Base-by-base conservation (phyloP, 2,888 invertebrate species). In the Noctua janthe region DNA sequence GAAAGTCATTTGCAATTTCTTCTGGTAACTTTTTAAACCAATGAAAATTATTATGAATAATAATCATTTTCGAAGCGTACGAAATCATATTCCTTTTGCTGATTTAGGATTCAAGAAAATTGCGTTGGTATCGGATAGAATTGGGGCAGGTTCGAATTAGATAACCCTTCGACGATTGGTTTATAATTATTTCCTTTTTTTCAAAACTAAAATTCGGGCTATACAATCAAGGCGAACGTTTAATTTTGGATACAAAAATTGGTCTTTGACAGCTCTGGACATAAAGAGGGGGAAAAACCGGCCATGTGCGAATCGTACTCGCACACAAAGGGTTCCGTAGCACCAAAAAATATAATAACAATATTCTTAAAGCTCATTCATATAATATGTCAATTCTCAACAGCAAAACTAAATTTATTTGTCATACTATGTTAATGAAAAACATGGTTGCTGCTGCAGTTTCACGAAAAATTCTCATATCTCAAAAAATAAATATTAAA, bases 1-100 rank as follows among this genome's bases (percentile, higher is more conserved):
- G 83, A 84, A 86, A 83, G 71, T 83, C 51, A 83, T 86, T 86
- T 83, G 83, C 67, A 83, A 83, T 86, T 64, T 74, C 20, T 72
- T 74, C 49, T 71, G 51, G 51, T 74, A 86, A 84, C 78, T 86
- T 83, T 85, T 83, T 64, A 64, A 83, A 51, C 23, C 69, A 72
- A 83, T 74, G 17, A 83, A 84, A 70, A 66, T 72, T 56, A 70
- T 72, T 64, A 62, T 29, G 62, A 71, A 74, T 82, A 62, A 56
- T 51, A 47, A 69, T 59, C 17, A 49, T 54, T 82, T 51, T 59
- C 17, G 29, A 35, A 49, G 29, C 20, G 11, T 20, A 15, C 15
- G 10, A 54, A 59, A 51, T 47, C 17, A 71, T 47, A 20, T 76
- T 76, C 7, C 39, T 56, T 39, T n/a, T 43, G 6, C 29, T 51